Evolutionary conservation across 2,113 vertebrate species (phyloP), one percentile per base, ranked within the genome.

Genomic region (Mola mola): DNA sequence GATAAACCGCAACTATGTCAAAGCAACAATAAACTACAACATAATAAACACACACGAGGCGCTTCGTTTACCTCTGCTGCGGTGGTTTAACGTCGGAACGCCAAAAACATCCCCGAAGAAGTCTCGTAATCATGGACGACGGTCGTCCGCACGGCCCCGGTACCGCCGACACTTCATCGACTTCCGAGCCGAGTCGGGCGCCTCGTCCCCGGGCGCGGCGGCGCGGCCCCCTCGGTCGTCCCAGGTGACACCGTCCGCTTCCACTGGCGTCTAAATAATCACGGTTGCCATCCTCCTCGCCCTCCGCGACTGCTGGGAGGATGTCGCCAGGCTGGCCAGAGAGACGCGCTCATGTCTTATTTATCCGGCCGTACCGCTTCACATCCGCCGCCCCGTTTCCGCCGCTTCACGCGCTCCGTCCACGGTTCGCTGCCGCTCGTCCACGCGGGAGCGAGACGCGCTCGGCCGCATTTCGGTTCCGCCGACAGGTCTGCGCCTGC

Each of bases 341-440:
- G 24, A 70, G 33, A 46, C 31, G 48, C 31, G 9, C 72, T 88
- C 79, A 88, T 88, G 3, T 86, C 75, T 89, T 87, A 85, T 88
- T 85, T 70, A 83, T 87, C 75, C 28, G 59, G 20, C 28, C 38
- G 51, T 25, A 47, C 29, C 42, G 4, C 72, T 53, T 43, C 50
- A 79, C 66, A 78, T 36, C 78, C 82, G 48, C 76, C 47, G 37
- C 58, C 53, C 56, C 2, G 51, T 50, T 73, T 85, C 37, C 77
- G 72, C 73, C 41, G 51, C 53, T 58, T 9, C 55, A 8, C 44
- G 0, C 72, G 37, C 72, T 55, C 67, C 21, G 40, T 31, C 2
- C 56, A 58, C 52, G 53, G 6, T 6, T 1, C 16, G 8, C 10
- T 7, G 7, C 2, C 29, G 48, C 34, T 31, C 22, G 1, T n/a